Percentiles rank a stretch among this genome's conserved stretches.
Conservation (phyloP, 2,888 invertebrate genomes). For the Anorthoa munda region DNA sequence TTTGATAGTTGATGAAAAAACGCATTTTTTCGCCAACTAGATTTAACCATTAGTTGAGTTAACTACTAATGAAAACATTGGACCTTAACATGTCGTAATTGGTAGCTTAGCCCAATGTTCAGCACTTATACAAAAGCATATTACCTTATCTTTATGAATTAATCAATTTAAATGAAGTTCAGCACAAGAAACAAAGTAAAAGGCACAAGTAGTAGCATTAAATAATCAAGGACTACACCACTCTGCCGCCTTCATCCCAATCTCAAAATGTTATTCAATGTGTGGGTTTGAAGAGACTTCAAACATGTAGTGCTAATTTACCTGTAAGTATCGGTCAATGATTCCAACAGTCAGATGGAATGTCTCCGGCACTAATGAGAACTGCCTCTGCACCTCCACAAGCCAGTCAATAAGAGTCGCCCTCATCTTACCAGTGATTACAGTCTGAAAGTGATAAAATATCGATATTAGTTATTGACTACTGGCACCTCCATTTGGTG, state of each 20-base stretch:
- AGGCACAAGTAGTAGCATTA: background rate
- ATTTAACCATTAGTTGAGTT: too few species aligned
- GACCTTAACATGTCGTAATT: too few species aligned
- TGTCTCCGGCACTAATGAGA: slow-evolving; percentile 96
- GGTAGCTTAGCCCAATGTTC: too few species aligned
- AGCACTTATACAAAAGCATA: too few species aligned
- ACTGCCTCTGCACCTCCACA: slow-evolving; percentile 97
- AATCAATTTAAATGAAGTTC: background rate
- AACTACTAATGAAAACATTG: too few species aligned
- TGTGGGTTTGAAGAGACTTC: background rate
- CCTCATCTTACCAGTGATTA: slow-evolving; percentile 96
- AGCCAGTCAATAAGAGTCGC: slow-evolving; percentile 98
- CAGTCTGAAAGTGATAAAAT: slow-evolving; percentile 78
- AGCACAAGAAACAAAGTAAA: background rate
- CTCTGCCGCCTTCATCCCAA: background rate
- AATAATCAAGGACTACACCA: background rate
- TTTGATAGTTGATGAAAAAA: too few species aligned
- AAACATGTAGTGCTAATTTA: slow-evolving; percentile 68
- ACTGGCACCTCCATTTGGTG: background rate
- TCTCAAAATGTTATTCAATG: background rate
- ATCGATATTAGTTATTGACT: background rate
- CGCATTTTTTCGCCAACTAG: too few species aligned
- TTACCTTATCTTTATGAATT: too few species aligned
- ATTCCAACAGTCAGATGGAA: slow-evolving; percentile 97
- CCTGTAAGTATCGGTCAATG: slow-evolving; percentile 97